Evolutionary conservation across 2,888 invertebrate species (phyloP).

Genomic region (Pegoplata infirma): DNA sequence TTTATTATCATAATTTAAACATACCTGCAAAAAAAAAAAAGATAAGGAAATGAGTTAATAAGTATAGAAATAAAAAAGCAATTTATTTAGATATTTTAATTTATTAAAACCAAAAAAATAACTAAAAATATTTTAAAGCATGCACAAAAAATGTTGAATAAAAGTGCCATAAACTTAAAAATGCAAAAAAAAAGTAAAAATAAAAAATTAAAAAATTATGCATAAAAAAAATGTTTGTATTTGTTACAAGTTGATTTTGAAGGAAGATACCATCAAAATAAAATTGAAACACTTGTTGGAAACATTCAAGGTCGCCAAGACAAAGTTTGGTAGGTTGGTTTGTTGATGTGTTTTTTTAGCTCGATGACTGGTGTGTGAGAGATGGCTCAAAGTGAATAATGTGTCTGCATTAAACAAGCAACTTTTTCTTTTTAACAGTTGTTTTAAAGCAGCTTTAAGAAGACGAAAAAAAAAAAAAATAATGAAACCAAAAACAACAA

Average conservation of each 20-base stretch:
- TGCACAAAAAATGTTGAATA: not conserved
- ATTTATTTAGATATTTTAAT: not conserved
- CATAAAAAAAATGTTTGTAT: not conserved
- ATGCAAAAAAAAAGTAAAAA: not conserved
- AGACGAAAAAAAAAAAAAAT: not conserved
- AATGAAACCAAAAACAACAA: slow-evolving; percentile 3
- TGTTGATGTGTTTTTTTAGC: too few species aligned
- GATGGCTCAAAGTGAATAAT: slow-evolving; percentile 9
- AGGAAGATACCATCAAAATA: not conserved
- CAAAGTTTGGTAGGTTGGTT: not conserved
- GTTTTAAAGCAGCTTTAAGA: not conserved
- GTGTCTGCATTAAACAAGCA: not conserved
- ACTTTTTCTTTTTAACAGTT: slow-evolving; percentile 20
- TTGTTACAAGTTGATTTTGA: not conserved
- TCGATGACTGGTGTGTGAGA: not conserved
- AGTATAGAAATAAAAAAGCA: not conserved
- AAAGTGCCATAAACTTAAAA: not conserved
- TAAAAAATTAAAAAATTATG: not conserved
- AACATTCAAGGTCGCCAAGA: slow-evolving; percentile 30
- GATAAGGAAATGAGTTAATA: slow-evolving; percentile 18
- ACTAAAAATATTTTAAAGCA: not conserved
- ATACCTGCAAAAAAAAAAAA: slow-evolving; percentile 43
- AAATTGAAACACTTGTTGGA: slow-evolving; percentile 34
- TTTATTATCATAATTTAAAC: not conserved
- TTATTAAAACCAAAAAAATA: not conserved